Percentiles rank a stretch among this genome's conserved stretches.
These are phyloP conservation scores for Cosmopolites sordidus DNA, from an alignment of 2,888 invertebrate species.

Conservation along the genomic window DNA sequence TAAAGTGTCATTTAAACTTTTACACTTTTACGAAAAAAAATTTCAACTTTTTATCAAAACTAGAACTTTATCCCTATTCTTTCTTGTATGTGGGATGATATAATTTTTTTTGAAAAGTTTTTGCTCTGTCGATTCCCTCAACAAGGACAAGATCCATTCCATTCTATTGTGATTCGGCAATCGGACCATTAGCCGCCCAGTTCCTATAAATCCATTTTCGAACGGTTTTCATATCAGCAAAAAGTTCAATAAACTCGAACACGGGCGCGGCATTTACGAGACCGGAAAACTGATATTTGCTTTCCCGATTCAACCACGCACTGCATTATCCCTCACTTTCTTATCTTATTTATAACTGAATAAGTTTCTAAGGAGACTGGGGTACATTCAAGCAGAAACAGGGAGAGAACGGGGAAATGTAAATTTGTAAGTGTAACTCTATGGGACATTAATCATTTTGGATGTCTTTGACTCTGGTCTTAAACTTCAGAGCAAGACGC, in stretches of 20 bases:
- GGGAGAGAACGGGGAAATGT: slow-evolving; percentile 3
- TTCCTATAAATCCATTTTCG: slow-evolving; percentile 20
- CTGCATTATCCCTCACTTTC: slow-evolving; percentile 24
- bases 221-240: slow-evolving; percentile 6
- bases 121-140: too few species aligned
- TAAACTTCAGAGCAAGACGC: slow-evolving; percentile 15
- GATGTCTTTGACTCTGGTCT: slow-evolving; percentile 21
- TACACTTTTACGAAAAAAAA: too few species aligned
- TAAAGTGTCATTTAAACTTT: too few species aligned
- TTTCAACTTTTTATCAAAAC: too few species aligned
- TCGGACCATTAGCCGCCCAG: slow-evolving; percentile 14
- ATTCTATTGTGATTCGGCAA: too few species aligned
- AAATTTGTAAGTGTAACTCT: not conserved
- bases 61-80: too few species aligned
- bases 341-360: slow-evolving; percentile 27
- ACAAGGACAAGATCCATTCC: too few species aligned
- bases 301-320: slow-evolving; percentile 18
- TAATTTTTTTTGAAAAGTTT: too few species aligned
- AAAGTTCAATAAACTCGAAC: slow-evolving; percentile 22
- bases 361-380: slow-evolving; percentile 23
- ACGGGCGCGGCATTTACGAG: slow-evolving; percentile 12
- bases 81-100: too few species aligned
- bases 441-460: slow-evolving; percentile 1
- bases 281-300: slow-evolving; percentile 21
- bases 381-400: slow-evolving; percentile 24